These are phyloP conservation scores for Balaenoptera acutorostrata DNA, from an alignment of 2,113 vertebrate species.

Conservation along the genomic window DNA sequence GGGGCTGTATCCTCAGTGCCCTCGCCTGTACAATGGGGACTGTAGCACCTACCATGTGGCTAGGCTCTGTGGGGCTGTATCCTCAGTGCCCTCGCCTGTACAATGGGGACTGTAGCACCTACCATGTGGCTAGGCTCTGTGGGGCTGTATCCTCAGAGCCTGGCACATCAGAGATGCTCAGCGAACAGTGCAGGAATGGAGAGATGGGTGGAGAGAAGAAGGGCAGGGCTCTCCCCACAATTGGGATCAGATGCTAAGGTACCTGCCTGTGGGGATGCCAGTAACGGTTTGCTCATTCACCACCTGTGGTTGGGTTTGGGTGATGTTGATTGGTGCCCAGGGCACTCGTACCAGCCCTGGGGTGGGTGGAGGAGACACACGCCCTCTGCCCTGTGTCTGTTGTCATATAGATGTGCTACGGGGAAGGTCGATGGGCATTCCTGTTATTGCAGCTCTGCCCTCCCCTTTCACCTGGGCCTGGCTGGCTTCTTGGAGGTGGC, in stretches of 20 bases:
- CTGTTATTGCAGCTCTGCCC: no score
- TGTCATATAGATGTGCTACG: background rate
- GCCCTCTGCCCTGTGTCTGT: background rate
- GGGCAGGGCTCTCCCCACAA: background rate
- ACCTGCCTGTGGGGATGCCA: background rate
- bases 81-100: background rate
- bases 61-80: background rate
- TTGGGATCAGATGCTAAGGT: background rate
- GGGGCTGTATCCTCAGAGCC: background rate
- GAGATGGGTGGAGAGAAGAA: background rate
- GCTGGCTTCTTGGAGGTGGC: background rate
- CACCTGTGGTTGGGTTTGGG: background rate
- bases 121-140: background rate
- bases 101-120: background rate
- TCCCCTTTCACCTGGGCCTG: background rate
- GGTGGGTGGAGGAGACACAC: fast-evolving
- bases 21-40: background rate
- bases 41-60: no score
- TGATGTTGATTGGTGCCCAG: no score
- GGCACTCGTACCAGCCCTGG: background rate
- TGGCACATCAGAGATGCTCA: background rate
- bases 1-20: background rate
- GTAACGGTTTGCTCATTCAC: background rate
- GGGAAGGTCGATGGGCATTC: background rate
- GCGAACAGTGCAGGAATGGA: background rate